Evolutionary conservation across 2,888 invertebrate genomes (phyloP).

Genomic region (Philaethria dido): DNA sequence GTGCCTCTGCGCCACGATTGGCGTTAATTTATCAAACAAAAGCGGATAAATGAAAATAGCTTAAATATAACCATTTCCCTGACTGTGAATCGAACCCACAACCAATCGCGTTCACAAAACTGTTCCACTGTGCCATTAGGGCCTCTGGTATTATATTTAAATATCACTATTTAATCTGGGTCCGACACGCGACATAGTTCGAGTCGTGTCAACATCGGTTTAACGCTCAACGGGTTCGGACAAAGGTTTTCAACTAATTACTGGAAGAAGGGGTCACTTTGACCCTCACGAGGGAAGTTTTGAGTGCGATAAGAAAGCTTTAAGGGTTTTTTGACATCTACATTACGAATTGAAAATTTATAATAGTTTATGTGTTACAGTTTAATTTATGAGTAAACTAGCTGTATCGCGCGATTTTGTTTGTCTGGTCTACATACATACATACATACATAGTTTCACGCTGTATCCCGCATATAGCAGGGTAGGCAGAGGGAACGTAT

Average conservation of each 20-base stretch:
- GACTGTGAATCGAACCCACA: not conserved
- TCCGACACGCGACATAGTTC: slow-evolving; percentile 37
- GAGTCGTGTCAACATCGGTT: slow-evolving; percentile 49
- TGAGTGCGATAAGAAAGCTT: slow-evolving; percentile 38
- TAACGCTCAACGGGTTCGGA: slow-evolving; percentile 45
- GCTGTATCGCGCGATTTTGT: too few relatives aligned
- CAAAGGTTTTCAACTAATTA: slow-evolving; percentile 49
- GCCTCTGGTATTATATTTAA: slow-evolving; percentile 18
- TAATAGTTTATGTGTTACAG: not conserved
- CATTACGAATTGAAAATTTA: slow-evolving; percentile 5
- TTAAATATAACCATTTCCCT: not conserved
- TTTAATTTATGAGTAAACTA: too few relatives aligned
- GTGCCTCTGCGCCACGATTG: too few relatives aligned
- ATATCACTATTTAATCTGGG: slow-evolving; percentile 28
- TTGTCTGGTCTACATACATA: too few relatives aligned
- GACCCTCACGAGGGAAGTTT: slow-evolving; percentile 38
- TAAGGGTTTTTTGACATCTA: slow-evolving; percentile 37
- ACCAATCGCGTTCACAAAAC: too few relatives aligned
- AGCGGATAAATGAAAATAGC: too few relatives aligned
- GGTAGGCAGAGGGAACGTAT: too few relatives aligned
- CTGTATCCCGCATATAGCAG: too few relatives aligned
- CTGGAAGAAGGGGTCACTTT: slow-evolving; percentile 41
- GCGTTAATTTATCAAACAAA: too few relatives aligned
- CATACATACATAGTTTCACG: too few relatives aligned
- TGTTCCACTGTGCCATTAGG: not conserved